phyloP scores from a whole-genome alignment of 64 coral and sea anemone species.

The Dendrophyllia cribrosa region DNA sequence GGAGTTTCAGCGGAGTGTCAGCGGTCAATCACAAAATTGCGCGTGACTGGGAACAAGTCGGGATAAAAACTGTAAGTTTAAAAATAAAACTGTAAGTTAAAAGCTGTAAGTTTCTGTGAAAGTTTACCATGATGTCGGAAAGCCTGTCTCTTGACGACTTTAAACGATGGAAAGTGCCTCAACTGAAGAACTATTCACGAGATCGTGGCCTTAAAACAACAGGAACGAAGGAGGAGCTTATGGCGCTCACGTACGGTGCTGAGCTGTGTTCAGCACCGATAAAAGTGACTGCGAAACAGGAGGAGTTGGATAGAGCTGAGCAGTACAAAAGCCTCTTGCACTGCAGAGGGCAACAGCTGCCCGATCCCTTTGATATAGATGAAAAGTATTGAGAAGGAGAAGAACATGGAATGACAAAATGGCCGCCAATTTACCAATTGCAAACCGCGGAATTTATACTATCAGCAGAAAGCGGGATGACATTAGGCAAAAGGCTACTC shows the following conservation, averaged over 20 bases:
- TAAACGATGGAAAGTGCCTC: conserved; percentile 69
- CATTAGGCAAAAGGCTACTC: conserved; percentile 65
- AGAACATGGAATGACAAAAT: conserved; percentile 71
- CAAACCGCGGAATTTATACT: conserved; percentile 76
- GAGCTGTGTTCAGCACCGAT: conserved; percentile 48
- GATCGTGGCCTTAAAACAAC: conserved; percentile 65
- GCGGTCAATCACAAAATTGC: conserved; percentile 18
- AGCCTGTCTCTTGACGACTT: conserved; percentile 30
- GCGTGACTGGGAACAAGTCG: neutral
- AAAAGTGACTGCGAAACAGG: conserved; percentile 60
- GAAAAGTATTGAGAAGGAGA: conserved; percentile 73
- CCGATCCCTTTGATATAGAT: conserved; percentile 70
- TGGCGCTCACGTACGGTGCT: conserved; percentile 62
- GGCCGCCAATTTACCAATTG: conserved; percentile 64
- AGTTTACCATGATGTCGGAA: too few species aligned
- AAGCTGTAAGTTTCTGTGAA: too few species aligned
- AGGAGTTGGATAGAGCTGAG: conserved; percentile 42
- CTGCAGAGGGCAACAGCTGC: conserved; percentile 37
- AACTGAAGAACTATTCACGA: conserved; percentile 67
- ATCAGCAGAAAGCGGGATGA: conserved; percentile 43
- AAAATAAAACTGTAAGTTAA: too few species aligned
- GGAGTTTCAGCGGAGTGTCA: conserved; percentile 6
- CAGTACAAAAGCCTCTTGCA: conserved; percentile 64
- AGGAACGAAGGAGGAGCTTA: conserved; percentile 75
- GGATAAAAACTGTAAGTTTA: too few species aligned